Percentiles rank a stretch among this genome's conserved stretches.
These are phyloP conservation scores for Nyctalus aviator DNA, from an alignment of 2,797 vertebrate species.

Conservation along the genomic window DNA sequence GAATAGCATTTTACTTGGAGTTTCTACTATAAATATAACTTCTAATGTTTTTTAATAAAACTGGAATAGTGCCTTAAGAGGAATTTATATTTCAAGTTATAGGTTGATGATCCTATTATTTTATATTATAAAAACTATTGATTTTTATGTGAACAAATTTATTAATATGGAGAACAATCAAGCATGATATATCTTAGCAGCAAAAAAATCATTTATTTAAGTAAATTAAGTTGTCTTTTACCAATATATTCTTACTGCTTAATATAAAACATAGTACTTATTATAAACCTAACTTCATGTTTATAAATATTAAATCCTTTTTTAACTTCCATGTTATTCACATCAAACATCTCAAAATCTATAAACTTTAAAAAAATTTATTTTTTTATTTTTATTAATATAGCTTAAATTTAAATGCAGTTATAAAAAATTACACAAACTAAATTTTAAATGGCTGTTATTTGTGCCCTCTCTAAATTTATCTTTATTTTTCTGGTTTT, in stretches of 20 bases:
- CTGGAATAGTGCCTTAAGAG: not conserved
- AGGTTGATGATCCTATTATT: not conserved
- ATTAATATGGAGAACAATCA: conserved; percentile 2
- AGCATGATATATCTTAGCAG: not conserved
- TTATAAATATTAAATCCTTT: conserved; percentile 22
- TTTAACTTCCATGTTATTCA: not conserved
- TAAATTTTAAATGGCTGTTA: conserved; percentile 7
- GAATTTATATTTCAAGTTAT: conserved; percentile 12
- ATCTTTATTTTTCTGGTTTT: not conserved
- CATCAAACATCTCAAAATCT: conserved; percentile 24
- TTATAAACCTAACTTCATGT: not conserved
- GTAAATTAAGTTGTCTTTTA: not conserved
- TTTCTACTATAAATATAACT: conserved; percentile 40
- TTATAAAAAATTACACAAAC: not conserved
- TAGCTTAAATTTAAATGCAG: not conserved
- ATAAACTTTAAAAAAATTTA: not conserved
- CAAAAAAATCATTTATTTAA: conserved; percentile 15
- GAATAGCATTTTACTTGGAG: conserved; percentile 45
- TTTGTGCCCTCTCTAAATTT: not conserved
- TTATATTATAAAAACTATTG: not conserved
- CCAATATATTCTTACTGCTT: not conserved
- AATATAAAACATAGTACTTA: not conserved
- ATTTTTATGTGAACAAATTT: conserved; percentile 46
- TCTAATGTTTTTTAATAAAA: not conserved
- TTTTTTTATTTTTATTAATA: conserved; percentile 42